These are phyloP conservation scores for Petrophora chlorosata DNA, from an alignment of 2,888 invertebrate genomes.

Conservation along the genomic window DNA sequence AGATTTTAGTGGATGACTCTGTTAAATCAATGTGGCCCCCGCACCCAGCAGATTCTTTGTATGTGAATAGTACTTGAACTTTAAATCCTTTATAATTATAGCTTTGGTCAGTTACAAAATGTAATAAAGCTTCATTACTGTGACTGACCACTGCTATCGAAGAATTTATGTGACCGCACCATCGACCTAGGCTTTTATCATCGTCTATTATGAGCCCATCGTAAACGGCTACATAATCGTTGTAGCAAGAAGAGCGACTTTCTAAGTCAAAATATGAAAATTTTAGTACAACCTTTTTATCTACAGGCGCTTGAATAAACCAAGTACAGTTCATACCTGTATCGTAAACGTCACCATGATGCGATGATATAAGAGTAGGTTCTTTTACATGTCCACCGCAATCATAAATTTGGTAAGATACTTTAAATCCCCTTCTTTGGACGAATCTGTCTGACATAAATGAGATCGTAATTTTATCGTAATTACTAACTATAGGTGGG, in stretches of 20 bases:
- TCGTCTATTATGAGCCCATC: constrained; percentile 57
- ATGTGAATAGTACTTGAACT: constrained; percentile 84
- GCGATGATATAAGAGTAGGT: constrained; percentile 81
- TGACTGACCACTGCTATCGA: constrained; percentile 84
- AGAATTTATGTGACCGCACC: constrained; percentile 86
- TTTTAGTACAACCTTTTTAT: constrained; percentile 85
- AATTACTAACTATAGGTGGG: constrained; percentile 61
- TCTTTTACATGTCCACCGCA: constrained; percentile 90
- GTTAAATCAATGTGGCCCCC: constrained; percentile 87
- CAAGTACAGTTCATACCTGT: constrained; percentile 88
- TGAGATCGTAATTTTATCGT: constrained; percentile 66
- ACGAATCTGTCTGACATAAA: constrained; percentile 84
- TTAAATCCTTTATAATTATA: constrained; percentile 80
- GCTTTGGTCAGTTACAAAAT: constrained; percentile 70
- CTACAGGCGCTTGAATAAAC: constrained; percentile 88
- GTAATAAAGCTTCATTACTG: constrained; percentile 83
- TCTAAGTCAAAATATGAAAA: constrained; percentile 85
- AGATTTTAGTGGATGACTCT: constrained; percentile 52
- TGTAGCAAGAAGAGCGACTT: constrained; percentile 71
- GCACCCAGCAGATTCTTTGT: constrained; percentile 84
- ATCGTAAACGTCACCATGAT: constrained; percentile 70
- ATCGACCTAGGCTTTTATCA: constrained; percentile 75
- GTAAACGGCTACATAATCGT: constrained; percentile 86
- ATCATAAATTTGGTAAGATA: constrained; percentile 83
- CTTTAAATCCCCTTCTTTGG: constrained; percentile 83